Evolutionary conservation across 2,797 vertebrate species (phyloP).

Genomic region (Masticophis lateralis): DNA sequence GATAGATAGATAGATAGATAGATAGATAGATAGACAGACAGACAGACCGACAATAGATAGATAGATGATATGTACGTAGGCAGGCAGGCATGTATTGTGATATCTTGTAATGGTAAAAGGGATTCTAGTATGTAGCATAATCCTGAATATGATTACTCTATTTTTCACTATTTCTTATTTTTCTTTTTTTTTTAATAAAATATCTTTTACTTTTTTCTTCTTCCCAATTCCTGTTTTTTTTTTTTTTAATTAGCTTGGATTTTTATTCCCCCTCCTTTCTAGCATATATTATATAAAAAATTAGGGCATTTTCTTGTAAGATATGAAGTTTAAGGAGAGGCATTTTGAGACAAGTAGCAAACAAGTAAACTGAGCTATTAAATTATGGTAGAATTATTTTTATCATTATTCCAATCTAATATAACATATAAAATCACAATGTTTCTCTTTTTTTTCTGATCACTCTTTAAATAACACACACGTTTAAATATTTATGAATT

Average conservation of each 20-base stretch:
- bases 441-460: neutral
- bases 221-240: neutral
- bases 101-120: neutral
- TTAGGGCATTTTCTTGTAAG: neutral
- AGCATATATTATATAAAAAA: neutral
- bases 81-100: neutral
- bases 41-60: no score
- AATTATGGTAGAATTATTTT: neutral
- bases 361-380: neutral
- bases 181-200: neutral
- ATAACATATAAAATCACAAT: neutral
- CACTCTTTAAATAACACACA: neutral
- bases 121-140: neutral
- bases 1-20: rapidly evolving
- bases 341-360: neutral
- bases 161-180: neutral
- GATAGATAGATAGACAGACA: rapidly evolving
- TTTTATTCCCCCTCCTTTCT: neutral
- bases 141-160: neutral
- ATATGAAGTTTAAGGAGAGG: neutral
- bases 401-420: neutral
- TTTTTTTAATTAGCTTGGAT: neutral
- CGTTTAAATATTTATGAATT: neutral
- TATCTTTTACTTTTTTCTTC: neutral
- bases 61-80: no score